Evolutionary conservation across 2,888 invertebrate genomes (phyloP), one percentile per base, ranked within the genome.

Genomic region (Caenorhabditis angaria): DNA sequence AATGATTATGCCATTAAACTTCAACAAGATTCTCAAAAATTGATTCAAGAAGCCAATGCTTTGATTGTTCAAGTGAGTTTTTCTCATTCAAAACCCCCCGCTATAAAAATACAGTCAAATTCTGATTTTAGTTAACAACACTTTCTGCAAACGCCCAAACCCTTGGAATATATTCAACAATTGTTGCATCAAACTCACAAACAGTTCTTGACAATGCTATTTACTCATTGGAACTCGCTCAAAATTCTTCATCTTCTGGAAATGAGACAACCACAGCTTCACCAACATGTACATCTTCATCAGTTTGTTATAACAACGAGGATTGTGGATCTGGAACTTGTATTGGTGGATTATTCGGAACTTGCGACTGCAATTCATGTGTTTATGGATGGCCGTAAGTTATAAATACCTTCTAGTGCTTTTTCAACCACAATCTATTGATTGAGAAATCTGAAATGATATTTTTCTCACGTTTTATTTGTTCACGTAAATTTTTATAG

Each of bases 311-410:
- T 51, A n/a, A n/a, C 2, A 64, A 74, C 35, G 20, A 24, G 4
- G 74, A 62, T 47, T 74, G 74, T 35, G 67, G 67, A 70, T 47
- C 14, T 32, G 74, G 74, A 51, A 70, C 66, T 35, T 74, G 74
- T 58, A 61, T 74, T 54, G 74, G 74, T 59, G 74, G 70, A 4
- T 35, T 67, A 10, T 70, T 62, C 14, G 74, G 74, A 61, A 74
- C 74, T 14, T 74, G 74, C 51, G 70, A 74, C 58, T 74, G 74
- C 61, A 70, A 70, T 55, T 61, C 70, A 2, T 74, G 74, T 24
- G 54, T 74, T 51, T 61, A 61, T 28, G 64, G 68, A 69, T 70
- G 70, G 74, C 65, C 66, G 65, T 74, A 28, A 63, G 67, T 64
- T 25, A 4, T 29, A 22, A 12, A 5, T 54, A 54, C 12, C 29